phyloP scores from a whole-genome alignment of 2,797 vertebrate genomes.

The Melanotaenia pygmaea region DNA sequence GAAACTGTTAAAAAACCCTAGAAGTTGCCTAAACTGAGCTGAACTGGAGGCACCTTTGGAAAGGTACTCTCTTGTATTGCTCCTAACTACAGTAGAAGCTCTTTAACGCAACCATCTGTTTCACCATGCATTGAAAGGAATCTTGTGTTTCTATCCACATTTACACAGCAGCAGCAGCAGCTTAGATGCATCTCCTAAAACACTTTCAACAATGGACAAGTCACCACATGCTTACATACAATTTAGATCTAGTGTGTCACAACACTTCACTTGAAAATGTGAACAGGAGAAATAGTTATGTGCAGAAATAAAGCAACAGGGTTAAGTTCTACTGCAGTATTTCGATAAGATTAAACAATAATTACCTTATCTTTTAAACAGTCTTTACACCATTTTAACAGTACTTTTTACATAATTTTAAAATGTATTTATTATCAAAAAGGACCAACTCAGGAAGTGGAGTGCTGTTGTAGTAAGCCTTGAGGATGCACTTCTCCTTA shows the following conservation, averaged over 20 bases:
- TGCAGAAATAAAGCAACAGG: conserved; percentile 63
- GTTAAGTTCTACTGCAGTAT: conserved; percentile 55
- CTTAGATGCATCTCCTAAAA: conserved; percentile 63
- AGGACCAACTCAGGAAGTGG: conserved; percentile 18
- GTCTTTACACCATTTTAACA: background rate
- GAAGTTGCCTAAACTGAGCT: background rate
- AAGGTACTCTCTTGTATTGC: background rate
- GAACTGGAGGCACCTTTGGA: conserved; percentile 12
- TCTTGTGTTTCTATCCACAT: conserved; percentile 33
- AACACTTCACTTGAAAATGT: conserved; percentile 76
- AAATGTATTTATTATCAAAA: background rate
- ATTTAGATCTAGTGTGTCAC: conserved; percentile 77
- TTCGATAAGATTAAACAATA: conserved; percentile 10
- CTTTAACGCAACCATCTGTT: conserved; percentile 19
- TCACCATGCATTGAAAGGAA: conserved; percentile 27
- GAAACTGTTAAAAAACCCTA: conserved; percentile 16
- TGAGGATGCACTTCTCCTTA: conserved; percentile 53
- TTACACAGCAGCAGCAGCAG: conserved; percentile 35
- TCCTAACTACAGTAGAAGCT: background rate
- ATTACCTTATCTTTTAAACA: background rate
- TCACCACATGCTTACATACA: conserved; percentile 71
- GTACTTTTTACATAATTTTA: background rate
- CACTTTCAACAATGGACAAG: conserved; percentile 71
- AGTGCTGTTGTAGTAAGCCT: conserved; percentile 26
- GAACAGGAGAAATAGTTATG: conserved; percentile 64